These are phyloP conservation scores for Orthosia incerta DNA, from an alignment of 2,888 invertebrate species.

Conservation along the genomic window DNA sequence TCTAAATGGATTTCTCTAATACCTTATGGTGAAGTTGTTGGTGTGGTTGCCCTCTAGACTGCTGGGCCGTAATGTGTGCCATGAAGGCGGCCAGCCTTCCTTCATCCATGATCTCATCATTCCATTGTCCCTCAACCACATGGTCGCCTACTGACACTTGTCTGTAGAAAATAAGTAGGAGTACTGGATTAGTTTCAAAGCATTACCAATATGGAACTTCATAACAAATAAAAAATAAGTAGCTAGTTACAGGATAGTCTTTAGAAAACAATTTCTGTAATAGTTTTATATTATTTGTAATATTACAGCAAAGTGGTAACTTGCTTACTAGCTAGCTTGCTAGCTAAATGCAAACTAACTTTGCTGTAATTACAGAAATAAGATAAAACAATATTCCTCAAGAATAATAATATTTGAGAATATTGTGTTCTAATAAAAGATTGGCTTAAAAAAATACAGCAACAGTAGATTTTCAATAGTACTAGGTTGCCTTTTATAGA, in stretches of 20 bases:
- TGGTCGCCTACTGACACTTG: conserved; percentile 82
- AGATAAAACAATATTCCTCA: neutral
- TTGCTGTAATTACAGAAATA: neutral
- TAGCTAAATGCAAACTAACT: too few species aligned
- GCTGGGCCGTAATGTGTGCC: conserved; percentile 80
- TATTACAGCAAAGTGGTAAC: too few species aligned
- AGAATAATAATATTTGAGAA: neutral
- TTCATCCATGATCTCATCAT: conserved; percentile 85
- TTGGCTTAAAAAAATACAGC: too few species aligned
- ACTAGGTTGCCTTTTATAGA: neutral
- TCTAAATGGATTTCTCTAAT: neutral
- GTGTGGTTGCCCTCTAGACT: conserved; percentile 72
- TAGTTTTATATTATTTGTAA: too few species aligned
- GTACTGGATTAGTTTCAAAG: neutral
- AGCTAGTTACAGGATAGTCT: neutral
- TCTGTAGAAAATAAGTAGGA: conserved; percentile 62
- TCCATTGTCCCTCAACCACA: conserved; percentile 83
- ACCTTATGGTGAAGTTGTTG: conserved; percentile 83
- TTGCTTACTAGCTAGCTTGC: too few species aligned
- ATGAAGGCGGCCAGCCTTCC: conserved; percentile 84
- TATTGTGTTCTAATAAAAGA: neutral
- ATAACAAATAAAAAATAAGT: neutral
- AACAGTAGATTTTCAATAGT: neutral
- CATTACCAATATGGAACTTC: neutral
- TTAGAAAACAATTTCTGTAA: neutral